These are phyloP conservation scores for Meiosimyza decipiens DNA, from an alignment of 2,888 invertebrate species.

Conservation along the genomic window DNA sequence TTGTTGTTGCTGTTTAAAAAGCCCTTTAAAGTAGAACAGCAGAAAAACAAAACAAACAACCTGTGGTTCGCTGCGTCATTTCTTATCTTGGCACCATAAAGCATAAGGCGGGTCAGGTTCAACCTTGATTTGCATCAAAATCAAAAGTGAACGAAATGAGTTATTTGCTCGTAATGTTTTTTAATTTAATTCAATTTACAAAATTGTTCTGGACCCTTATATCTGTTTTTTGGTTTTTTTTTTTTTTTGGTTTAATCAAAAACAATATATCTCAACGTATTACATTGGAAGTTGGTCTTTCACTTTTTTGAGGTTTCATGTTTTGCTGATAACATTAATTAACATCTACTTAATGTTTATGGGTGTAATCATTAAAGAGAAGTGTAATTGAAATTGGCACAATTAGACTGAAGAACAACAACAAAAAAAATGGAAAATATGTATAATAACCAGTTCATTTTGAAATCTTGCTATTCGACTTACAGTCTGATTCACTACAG, in stretches of 20 bases:
- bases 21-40: conserved; percentile 17
- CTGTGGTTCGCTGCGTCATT: background rate
- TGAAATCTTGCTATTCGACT: no score
- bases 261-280: conserved; percentile 17
- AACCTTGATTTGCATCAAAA: conserved; percentile 15
- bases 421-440: no score
- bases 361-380: background rate
- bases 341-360: background rate
- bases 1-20: conserved; percentile 7
- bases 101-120: background rate
- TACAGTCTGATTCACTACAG: no score
- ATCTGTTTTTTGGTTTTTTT: background rate
- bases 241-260: background rate
- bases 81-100: no score
- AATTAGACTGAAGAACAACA: no score
- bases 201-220: conserved; percentile 6
- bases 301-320: conserved; percentile 9
- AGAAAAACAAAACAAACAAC: conserved; percentile 10
- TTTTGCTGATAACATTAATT: background rate
- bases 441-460: no score
- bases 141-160: conserved; percentile 28
- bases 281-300: background rate
- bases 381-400: no score
- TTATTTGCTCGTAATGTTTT: conserved; percentile 35
- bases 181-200: conserved; percentile 34